A percentile compares a stretch with the other conserved stretches of the same genome.
Evolutionary conservation across 2,113 vertebrate genomes (phyloP).

Genomic region (Serinus canaria): DNA sequence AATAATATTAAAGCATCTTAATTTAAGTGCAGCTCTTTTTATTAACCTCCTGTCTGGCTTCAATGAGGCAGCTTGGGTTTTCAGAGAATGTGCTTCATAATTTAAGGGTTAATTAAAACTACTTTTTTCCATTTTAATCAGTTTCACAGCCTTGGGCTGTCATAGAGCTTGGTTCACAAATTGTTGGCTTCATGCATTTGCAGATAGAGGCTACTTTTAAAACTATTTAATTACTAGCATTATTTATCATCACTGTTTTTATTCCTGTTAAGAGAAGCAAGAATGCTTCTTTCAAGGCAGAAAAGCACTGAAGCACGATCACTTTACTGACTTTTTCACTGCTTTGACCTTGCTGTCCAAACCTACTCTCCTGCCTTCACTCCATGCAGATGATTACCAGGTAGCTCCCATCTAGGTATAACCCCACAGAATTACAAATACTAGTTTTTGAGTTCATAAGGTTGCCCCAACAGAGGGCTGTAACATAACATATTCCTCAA

Average conservation of each 20-base stretch:
- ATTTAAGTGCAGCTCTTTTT: background rate
- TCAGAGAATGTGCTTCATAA: background rate
- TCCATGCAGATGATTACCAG: background rate
- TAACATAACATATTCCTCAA: background rate
- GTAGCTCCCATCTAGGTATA: background rate
- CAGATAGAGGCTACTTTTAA: conserved; percentile 8
- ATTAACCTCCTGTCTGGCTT: conserved; percentile 9
- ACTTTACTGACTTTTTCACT: background rate
- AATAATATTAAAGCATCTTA: background rate
- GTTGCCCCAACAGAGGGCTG: background rate
- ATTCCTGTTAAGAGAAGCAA: background rate
- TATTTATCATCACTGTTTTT: background rate
- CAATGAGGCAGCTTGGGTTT: background rate
- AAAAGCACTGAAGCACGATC: background rate
- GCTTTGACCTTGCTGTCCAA: background rate
- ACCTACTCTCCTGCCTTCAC: background rate
- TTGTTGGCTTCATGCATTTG: background rate
- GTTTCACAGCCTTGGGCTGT: conserved; percentile 37
- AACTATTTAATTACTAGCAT: background rate
- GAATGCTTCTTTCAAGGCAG: background rate
- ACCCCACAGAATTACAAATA: background rate
- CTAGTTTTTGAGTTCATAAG: background rate
- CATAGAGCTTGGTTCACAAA: conserved; percentile 23
- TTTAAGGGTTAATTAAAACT: conserved; percentile 31
- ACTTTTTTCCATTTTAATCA: conserved; percentile 26